Base-by-base conservation (phyloP, 2,888 invertebrate species). In the Crepidodera aurea region DNA sequence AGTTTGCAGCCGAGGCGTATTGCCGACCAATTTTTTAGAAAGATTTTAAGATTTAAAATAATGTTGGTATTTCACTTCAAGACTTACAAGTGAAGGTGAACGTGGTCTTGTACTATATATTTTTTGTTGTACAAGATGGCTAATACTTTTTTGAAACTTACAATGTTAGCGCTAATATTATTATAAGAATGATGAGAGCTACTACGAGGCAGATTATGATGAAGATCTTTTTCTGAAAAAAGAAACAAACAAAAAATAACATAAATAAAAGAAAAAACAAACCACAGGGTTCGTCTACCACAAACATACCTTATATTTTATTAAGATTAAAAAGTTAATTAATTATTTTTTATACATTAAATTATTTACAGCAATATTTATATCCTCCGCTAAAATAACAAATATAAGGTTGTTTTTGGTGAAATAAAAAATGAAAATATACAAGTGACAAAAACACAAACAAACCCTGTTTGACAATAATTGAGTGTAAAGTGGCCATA, bases 141-240 rank as follows among this genome's bases (percentile, higher is more conserved):
- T 10, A 32, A 32, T n/a, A 32, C 32, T 32, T 32, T 3, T 34
- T 64, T 40, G 57, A 22, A 58, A 62, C 64, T 68, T 68, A 69
- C 64, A 75, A 69, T 58, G 66, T 64, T 62, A 75, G 75, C 68
- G 84, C 82, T 78, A 91, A 86, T 83, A 90, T 83, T 83, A 91
- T 87, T 84, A 88, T 86, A 84, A 91, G 86, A 84, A 91, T 87
- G 84, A 89, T 84, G 87, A 89, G 83, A 83, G 88, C 87, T 83
- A 91, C 84, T 82, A 88, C 84, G 84, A 91, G 87, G 89, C 92
- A 92, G 87, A 91, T 88, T 83, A 90, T 86, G 87, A 92, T 91
- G 88, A 91, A 88, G 88, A 92, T 90, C 88, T 90, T 89, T 91
- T 92, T 92, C 92, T 92, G 91, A 81, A 88, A 90, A 84, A 83